Evolutionary conservation across 2,113 vertebrate species (phyloP).

Genomic region (Ailuropoda melanoleuca): DNA sequence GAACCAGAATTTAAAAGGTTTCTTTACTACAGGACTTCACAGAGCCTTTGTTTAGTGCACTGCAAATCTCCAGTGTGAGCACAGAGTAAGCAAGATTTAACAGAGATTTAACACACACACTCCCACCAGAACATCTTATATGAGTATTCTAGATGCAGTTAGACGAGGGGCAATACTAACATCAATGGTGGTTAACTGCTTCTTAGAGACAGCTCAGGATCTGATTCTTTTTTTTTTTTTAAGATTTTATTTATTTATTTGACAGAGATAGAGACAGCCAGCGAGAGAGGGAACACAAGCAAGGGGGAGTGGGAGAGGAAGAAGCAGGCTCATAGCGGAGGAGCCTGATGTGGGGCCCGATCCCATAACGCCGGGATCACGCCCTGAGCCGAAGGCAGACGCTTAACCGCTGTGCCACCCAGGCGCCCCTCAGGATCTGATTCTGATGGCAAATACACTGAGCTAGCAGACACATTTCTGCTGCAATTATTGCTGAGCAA

Average conservation of each 20-base stretch:
- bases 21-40: not conserved
- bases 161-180: not conserved
- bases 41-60: not conserved
- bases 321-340: too few species aligned
- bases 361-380: too few species aligned
- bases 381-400: too few species aligned
- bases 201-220: not conserved
- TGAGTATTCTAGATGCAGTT: not conserved
- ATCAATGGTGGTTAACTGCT: not conserved
- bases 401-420: too few species aligned
- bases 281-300: too few species aligned
- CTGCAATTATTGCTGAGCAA: not conserved
- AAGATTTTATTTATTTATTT: too few species aligned
- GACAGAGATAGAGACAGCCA: too few species aligned
- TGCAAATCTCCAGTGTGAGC: not conserved
- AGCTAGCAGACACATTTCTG: not conserved
- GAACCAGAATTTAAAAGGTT: not conserved
- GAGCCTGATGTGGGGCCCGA: too few species aligned
- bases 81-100: not conserved
- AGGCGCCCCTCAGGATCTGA: not conserved
- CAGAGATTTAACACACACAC: not conserved
- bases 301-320: too few species aligned
- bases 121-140: not conserved
- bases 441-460: not conserved
- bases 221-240: too few species aligned